Evolutionary conservation across 2,797 vertebrate genomes (phyloP).

Genomic region (Apodemus agrarius): DNA sequence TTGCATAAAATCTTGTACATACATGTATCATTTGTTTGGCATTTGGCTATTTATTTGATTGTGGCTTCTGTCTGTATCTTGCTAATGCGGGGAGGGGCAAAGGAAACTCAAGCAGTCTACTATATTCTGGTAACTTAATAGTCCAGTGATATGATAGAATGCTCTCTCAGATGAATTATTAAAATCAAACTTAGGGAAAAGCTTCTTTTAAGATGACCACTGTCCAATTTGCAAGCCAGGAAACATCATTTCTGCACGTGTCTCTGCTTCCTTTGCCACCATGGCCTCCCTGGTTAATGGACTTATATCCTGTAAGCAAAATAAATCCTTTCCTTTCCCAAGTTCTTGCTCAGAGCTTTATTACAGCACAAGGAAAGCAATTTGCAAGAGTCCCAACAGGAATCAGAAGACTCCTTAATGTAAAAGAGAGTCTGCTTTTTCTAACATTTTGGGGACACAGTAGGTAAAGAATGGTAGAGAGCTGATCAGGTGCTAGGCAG

Average conservation of each 20-base stretch:
- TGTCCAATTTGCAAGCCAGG: constrained; percentile 16
- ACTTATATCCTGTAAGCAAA: neutral
- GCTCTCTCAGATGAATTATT: constrained; percentile 51
- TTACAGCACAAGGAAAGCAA: neutral
- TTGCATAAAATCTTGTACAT: neutral
- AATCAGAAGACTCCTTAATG: neutral
- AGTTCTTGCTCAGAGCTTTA: neutral
- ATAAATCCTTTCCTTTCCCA: neutral
- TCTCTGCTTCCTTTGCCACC: neutral
- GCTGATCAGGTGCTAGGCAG: neutral
- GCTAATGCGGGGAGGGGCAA: neutral
- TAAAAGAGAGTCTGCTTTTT: neutral
- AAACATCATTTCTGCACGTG: too few relatives aligned
- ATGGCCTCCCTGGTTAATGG: neutral
- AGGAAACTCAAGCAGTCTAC: neutral
- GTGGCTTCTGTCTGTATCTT: neutral
- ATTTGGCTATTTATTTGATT: neutral
- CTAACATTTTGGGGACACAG: neutral
- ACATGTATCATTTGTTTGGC: neutral
- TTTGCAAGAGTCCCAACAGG: neutral
- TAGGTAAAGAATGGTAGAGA: neutral
- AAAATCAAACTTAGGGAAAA: constrained; percentile 45
- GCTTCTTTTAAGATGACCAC: neutral
- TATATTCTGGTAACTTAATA: constrained; percentile 40
- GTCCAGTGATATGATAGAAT: constrained; percentile 9